Evolutionary conservation across 2,888 invertebrate species (phyloP).

Genomic region (Xylota segnis): DNA sequence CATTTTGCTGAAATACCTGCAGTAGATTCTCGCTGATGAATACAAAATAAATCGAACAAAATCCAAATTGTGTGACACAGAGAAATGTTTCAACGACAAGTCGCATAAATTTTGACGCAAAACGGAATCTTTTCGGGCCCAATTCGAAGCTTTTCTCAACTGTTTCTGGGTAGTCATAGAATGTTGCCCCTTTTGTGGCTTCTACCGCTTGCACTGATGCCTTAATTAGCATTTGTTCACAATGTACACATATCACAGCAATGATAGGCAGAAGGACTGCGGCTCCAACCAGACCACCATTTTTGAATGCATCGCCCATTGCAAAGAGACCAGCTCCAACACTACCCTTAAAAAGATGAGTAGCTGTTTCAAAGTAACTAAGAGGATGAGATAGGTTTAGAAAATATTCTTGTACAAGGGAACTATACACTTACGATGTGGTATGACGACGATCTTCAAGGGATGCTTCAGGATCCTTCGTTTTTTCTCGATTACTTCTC

Average conservation of each 20-base stretch:
- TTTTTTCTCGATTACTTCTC: slow-evolving; percentile 1
- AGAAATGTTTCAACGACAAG: slow-evolving; percentile 93
- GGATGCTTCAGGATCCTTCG: slow-evolving; percentile 48
- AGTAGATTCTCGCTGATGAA: slow-evolving; percentile 95
- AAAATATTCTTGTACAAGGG: not conserved
- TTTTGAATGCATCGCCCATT: slow-evolving; percentile 96
- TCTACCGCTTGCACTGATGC: slow-evolving; percentile 81
- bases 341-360: slow-evolving; percentile 97
- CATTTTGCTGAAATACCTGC: slow-evolving; percentile 86
- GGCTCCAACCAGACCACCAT: slow-evolving; percentile 94
- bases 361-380: slow-evolving; percentile 92
- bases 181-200: slow-evolving; percentile 81
- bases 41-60: slow-evolving; percentile 98
- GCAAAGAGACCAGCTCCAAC: slow-evolving; percentile 98
- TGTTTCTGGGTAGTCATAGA: slow-evolving; percentile 93
- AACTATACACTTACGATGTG: slow-evolving; percentile 61
- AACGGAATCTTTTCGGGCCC: slow-evolving; percentile 87
- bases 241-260: slow-evolving; percentile 95
- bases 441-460: slow-evolving; percentile 43
- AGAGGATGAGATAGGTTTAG: not conserved
- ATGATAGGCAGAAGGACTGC: slow-evolving; percentile 91
- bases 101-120: slow-evolving; percentile 88
- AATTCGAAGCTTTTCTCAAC: slow-evolving; percentile 92
- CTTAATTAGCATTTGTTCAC: slow-evolving; percentile 93
- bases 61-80: slow-evolving; percentile 97